Evolutionary conservation across 2,888 invertebrate species (phyloP), one percentile per base, ranked within the genome.

Genomic region (Lapara coniferarum): DNA sequence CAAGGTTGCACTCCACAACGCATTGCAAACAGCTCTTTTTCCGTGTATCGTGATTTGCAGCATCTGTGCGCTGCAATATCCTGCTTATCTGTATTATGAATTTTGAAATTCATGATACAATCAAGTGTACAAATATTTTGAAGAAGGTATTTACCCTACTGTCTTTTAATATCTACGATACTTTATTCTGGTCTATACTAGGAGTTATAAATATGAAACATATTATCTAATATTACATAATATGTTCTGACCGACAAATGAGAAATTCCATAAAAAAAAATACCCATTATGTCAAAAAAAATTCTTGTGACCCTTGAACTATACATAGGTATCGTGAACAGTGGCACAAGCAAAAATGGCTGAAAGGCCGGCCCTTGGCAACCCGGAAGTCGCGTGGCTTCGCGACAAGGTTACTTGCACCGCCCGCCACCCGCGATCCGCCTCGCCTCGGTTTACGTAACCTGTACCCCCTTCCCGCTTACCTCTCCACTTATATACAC

Each of bases 301-400:
- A 51, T 53, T 51, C 57, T 52, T 13, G 30, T 68, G 68, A 59
- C 68, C 68, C 63, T 68, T 67, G 69, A 69, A 69, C 66, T 57
- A 55, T 53, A 16, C 63, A 71, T 71, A 71, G 72, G 71, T 72
- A 68, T 63, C 49, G 46, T 12, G 63, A 49, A 37, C 5, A 37
- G 37, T 37, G 37, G 25, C 49, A 63, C 63, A 7, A 63, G 63
- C 49, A 63, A 63, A 77, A 80, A 79, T 77, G 77, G 74, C 84
- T 84, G 82, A 85, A 89, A 89, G 85, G 87, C 83, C 85, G 82
- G 89, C 89, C 89, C 89, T 89, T 85, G 78, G 79, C 85, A 86
- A 92, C 91, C 91, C 92, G 93, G 93, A 92, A 93, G 88, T 85
- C 78, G 87, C 85, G 82, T 82, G 86, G 87, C 86, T 88, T 85